Evolutionary conservation across 2,888 invertebrate species (phyloP).

Genomic region (Flabesymbios commensalis): DNA sequence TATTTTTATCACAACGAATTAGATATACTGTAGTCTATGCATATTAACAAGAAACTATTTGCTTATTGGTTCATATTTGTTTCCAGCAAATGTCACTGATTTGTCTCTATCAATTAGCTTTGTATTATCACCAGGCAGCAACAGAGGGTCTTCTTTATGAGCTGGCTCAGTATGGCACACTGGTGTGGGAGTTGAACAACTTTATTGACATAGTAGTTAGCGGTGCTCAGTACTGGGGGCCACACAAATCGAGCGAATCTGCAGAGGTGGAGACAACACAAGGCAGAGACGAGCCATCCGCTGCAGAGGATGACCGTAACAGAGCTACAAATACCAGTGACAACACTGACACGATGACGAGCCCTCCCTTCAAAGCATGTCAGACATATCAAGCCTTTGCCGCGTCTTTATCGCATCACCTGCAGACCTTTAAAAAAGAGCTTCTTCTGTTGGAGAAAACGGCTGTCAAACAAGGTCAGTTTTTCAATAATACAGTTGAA

Average conservation of each 20-base stretch:
- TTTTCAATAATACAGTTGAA: not conserved
- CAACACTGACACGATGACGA: too few relatives aligned
- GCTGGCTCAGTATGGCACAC: conserved; percentile 42
- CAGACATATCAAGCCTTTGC: conserved; percentile 55
- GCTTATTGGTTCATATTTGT: too few relatives aligned
- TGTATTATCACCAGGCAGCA: conserved; percentile 2
- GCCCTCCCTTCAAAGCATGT: too few relatives aligned
- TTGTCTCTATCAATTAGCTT: too few relatives aligned
- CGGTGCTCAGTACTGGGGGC: not conserved
- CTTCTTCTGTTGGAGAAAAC: conserved; percentile 42
- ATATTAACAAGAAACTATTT: too few relatives aligned
- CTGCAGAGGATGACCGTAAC: too few relatives aligned
- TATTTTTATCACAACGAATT: not conserved
- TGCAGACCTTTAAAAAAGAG: conserved; percentile 38
- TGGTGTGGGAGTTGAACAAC: conserved; percentile 41
- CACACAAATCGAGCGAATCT: not conserved
- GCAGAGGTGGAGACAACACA: too few relatives aligned
- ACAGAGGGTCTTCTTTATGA: conserved; percentile 27
- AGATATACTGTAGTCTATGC: not conserved
- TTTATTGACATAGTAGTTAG: conserved; percentile 32
- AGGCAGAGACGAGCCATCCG: too few relatives aligned
- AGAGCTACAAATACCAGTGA: too few relatives aligned
- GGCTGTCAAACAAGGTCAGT: conserved; percentile 47
- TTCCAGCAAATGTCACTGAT: too few relatives aligned
- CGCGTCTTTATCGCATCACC: conserved; percentile 41